These are phyloP conservation scores for Nettapus auritus DNA, from an alignment of 2,113 vertebrate genomes.

Conservation along the genomic window DNA sequence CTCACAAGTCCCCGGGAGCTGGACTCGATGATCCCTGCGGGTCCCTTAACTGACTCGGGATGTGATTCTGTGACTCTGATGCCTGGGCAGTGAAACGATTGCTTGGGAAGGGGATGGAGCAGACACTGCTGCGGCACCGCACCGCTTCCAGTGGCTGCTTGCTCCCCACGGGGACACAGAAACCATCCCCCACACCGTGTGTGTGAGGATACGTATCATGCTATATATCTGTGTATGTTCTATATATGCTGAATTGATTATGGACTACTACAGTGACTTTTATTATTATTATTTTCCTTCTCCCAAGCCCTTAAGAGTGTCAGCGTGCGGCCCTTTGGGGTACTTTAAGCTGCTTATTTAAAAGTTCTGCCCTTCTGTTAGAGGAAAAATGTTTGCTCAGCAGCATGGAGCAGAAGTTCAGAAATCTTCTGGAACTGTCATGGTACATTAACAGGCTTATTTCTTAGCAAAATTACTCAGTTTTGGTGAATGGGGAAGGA, in stretches of 20 bases:
- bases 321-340: not conserved
- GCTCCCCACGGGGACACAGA: not conserved
- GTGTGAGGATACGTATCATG: fast-evolving
- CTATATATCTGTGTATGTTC: not conserved
- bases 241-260: fast-evolving
- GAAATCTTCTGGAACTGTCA: not conserved
- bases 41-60: no score
- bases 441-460: not conserved
- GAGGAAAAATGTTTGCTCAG: not conserved
- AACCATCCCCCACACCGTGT: not conserved
- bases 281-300: not conserved
- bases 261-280: not conserved
- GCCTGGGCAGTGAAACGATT: not conserved
- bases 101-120: not conserved
- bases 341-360: not conserved
- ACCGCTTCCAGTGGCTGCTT: not conserved
- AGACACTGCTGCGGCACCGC: not conserved
- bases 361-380: not conserved
- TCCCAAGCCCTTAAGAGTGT: not conserved
- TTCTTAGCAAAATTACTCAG: not conserved
- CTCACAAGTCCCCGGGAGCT: not conserved
- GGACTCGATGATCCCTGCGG: no score
- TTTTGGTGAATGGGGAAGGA: not conserved
- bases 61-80: no score
- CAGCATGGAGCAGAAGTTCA: not conserved